These are phyloP conservation scores for Oscheius sp. DNA, from an alignment of 2,888 invertebrate species.

Conservation along the genomic window DNA sequence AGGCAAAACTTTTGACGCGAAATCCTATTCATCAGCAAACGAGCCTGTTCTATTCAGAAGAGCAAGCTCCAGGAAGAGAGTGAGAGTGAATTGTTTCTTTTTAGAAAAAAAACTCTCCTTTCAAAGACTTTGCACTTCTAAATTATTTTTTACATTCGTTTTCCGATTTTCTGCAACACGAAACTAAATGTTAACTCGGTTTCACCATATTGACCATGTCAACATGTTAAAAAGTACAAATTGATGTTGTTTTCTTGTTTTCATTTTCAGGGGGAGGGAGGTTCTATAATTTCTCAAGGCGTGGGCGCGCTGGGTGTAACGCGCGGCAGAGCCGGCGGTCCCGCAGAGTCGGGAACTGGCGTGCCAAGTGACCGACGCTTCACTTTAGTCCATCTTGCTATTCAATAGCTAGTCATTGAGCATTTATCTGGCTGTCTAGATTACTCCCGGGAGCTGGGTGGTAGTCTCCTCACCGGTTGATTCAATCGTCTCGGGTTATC, in stretches of 20 bases:
- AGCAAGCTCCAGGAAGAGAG: too few relatives aligned
- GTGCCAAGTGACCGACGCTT: conserved; percentile 28
- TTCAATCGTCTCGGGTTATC: conserved; percentile 16
- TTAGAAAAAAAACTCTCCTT: too few relatives aligned
- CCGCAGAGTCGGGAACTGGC: conserved; percentile 29
- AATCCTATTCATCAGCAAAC: background rate
- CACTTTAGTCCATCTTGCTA: conserved; percentile 12
- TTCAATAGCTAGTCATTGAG: background rate
- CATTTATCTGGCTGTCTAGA: background rate
- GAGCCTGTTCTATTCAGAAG: too few relatives aligned
- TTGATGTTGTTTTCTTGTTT: conserved; percentile 2
- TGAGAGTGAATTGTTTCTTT: too few relatives aligned
- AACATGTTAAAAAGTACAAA: background rate
- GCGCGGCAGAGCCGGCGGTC: conserved; percentile 29
- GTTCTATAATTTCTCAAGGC: conserved; percentile 31
- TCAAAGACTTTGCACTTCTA: too few relatives aligned
- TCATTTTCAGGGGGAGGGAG: conserved; percentile 23
- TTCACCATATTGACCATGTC: background rate
- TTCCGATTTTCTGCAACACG: background rate
- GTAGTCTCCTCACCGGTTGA: background rate
- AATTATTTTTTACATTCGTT: background rate
- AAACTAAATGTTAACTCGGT: too few relatives aligned
- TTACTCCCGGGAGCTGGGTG: too few relatives aligned
- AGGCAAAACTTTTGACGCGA: conserved; percentile 8
- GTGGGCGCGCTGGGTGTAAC: conserved; percentile 26